These are phyloP conservation scores for Lasioglossum baleicum DNA, from an alignment of 1,140 invertebrate genomes.

Conservation along the genomic window DNA sequence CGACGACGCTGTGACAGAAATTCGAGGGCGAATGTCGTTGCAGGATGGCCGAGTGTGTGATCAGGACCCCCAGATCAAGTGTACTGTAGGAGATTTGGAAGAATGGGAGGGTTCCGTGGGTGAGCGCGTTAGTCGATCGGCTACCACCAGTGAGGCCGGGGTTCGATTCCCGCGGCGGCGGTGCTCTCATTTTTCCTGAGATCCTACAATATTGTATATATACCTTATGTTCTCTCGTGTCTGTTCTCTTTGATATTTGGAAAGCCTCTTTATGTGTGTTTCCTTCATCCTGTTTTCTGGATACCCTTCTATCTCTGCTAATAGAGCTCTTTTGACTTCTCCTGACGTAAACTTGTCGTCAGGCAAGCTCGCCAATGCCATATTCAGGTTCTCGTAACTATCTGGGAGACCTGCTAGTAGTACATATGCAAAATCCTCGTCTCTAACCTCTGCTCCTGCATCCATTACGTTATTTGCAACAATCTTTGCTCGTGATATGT, in stretches of 20 bases:
- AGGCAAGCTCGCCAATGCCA: conserved; percentile 7
- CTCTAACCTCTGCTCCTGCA: conserved; percentile 8
- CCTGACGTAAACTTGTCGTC: conserved; percentile 33
- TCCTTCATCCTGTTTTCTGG: background rate
- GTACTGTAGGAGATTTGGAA: no score
- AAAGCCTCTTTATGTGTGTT: background rate
- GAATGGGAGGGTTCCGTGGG: no score
- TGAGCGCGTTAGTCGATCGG: no score
- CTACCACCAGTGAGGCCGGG: no score
- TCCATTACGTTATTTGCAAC: conserved; percentile 12
- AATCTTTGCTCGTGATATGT: conserved; percentile 11
- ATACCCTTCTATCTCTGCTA: conserved; percentile 20
- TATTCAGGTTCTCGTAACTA: conserved; percentile 20
- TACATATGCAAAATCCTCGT: conserved; percentile 25
- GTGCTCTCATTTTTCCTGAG: no score
- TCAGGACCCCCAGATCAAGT: no score
- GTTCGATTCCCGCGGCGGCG: no score
- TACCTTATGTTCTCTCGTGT: background rate
- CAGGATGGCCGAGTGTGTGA: no score
- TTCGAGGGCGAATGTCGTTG: no score
- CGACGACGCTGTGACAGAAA: no score
- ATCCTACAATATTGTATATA: no score
- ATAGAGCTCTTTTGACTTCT: conserved; percentile 19
- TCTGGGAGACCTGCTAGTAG: conserved; percentile 20
- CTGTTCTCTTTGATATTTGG: background rate